A percentile compares a stretch with the other conserved stretches of the same genome.
phyloP scores from a whole-genome alignment of 2,888 invertebrate species.

The Arctia plantaginis region DNA sequence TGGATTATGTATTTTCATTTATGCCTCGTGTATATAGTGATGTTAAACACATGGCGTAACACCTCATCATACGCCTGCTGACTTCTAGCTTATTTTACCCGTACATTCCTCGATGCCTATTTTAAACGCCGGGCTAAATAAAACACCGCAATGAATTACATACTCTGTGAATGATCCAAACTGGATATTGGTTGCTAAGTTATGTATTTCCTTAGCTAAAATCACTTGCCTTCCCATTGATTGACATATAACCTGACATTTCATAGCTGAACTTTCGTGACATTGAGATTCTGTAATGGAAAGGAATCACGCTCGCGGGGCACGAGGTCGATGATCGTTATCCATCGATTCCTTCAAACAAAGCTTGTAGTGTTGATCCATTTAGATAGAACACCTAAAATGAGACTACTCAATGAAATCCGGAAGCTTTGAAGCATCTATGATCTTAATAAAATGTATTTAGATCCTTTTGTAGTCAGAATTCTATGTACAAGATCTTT shows the following conservation, averaged over 20 bases:
- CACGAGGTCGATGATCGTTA: conserved; percentile 36
- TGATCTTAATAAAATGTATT: background rate
- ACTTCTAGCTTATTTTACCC: background rate
- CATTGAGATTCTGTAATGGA: conserved; percentile 26
- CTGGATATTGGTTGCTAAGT: too few relatives aligned
- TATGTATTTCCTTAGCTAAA: too few relatives aligned
- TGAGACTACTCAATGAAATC: background rate
- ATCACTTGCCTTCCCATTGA: too few relatives aligned
- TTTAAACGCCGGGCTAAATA: too few relatives aligned
- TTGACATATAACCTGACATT: conserved; percentile 41
- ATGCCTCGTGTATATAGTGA: too few relatives aligned
- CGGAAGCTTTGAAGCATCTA: background rate
- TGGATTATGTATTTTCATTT: too few relatives aligned
- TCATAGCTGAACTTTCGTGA: conserved; percentile 23
- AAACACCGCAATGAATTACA: too few relatives aligned
- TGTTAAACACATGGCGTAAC: too few relatives aligned
- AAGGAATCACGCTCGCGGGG: conserved; percentile 24
- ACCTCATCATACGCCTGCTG: too few relatives aligned
- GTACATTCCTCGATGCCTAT: too few relatives aligned
- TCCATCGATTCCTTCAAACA: background rate
- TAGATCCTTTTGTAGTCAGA: background rate
- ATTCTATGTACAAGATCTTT: background rate
- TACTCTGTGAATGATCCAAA: too few relatives aligned
- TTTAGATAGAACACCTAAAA: conserved; percentile 9
- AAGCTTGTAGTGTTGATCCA: conserved; percentile 5